These are phyloP conservation scores for Agrochola macilenta DNA, from an alignment of 2,888 invertebrate genomes.

Conservation along the genomic window DNA sequence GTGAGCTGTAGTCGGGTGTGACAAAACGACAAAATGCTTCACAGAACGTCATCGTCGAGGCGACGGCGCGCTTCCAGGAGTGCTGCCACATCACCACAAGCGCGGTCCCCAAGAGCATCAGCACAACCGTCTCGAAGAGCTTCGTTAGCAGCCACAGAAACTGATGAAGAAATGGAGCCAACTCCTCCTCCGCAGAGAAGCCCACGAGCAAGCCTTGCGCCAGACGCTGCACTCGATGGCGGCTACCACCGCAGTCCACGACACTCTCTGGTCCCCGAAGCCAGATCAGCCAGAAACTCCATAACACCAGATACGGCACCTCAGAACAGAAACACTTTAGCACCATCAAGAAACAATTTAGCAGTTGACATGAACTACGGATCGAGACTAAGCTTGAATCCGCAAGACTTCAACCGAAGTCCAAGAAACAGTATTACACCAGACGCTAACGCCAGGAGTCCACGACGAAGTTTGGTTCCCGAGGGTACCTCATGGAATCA, in stretches of 20 bases:
- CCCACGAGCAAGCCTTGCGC: slow-evolving; percentile 91
- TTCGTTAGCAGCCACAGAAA: slow-evolving; percentile 91
- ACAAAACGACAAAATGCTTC: slow-evolving; percentile 88
- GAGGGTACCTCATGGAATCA: slow-evolving; percentile 90
- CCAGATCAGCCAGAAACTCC: slow-evolving; percentile 91
- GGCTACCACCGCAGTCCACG: slow-evolving; percentile 91
- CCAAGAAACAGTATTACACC: slow-evolving; percentile 88
- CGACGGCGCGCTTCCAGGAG: slow-evolving; percentile 92
- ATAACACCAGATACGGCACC: slow-evolving; percentile 91
- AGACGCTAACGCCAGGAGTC: slow-evolving; percentile 88
- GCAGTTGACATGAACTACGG: slow-evolving; percentile 90
- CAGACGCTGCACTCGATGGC: slow-evolving; percentile 82
- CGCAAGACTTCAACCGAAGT: slow-evolving; percentile 89
- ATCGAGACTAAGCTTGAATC: slow-evolving; percentile 90
- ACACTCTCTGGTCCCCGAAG: slow-evolving; percentile 90
- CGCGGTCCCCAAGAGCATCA: slow-evolving; percentile 88
- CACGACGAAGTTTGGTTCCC: slow-evolving; percentile 91
- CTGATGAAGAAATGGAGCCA: slow-evolving; percentile 90
- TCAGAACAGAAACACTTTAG: slow-evolving; percentile 89
- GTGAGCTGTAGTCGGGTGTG: slow-evolving; percentile 21
- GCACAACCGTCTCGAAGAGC: slow-evolving; percentile 89
- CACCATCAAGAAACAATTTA: slow-evolving; percentile 91
- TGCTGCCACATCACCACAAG: slow-evolving; percentile 92
- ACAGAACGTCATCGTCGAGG: slow-evolving; percentile 92
- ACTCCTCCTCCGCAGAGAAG: slow-evolving; percentile 86